These are phyloP conservation scores for Cryptoprocta ferox DNA, from an alignment of 2,797 vertebrate genomes.

Conservation along the genomic window DNA sequence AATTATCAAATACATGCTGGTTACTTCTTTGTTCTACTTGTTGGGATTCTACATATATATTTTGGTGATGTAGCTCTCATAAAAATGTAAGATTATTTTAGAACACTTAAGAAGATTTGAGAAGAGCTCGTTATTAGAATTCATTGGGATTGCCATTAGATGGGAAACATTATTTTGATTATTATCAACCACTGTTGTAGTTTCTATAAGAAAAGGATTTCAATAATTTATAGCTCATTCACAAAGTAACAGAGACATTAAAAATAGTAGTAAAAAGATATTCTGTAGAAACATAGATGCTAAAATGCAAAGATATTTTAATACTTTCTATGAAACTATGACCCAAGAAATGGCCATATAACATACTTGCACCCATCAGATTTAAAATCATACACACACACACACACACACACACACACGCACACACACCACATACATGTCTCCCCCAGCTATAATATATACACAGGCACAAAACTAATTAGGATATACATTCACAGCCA, in stretches of 20 bases:
- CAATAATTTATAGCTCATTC: neutral
- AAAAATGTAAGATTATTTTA: neutral
- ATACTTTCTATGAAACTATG: neutral
- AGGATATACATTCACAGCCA: neutral
- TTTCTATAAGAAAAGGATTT: neutral
- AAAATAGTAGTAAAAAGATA: neutral
- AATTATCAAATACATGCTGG: neutral
- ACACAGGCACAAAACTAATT: neutral
- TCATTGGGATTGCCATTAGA: neutral
- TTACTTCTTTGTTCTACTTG: neutral
- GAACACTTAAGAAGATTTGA: neutral
- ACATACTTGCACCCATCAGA: neutral
- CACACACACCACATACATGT: neutral
- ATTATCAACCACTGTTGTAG: neutral
- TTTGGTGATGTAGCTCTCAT: neutral
- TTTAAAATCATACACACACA: neutral
- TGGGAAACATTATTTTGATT: neutral
- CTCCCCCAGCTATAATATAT: neutral
- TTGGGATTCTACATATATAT: neutral
- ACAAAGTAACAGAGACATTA: neutral
- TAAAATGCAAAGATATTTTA: neutral
- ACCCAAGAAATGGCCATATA: neutral
- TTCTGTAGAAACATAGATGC: neutral
- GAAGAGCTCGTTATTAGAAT: neutral
- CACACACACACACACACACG: too few relatives aligned